These are phyloP conservation scores for Elanoides forficatus DNA, from an alignment of 2,113 vertebrate genomes.

Conservation along the genomic window DNA sequence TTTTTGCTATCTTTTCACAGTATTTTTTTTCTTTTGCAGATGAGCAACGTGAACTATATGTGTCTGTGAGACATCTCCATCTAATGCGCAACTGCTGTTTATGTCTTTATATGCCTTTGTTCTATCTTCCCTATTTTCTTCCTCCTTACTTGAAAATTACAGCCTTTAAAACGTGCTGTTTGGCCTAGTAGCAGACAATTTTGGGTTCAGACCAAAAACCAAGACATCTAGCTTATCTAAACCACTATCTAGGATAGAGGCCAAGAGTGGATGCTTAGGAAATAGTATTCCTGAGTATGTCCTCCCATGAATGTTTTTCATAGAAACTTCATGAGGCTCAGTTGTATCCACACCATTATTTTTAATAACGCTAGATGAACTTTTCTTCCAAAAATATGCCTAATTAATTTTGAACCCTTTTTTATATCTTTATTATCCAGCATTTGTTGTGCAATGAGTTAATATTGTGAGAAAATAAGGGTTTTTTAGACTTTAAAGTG, in stretches of 20 bases:
- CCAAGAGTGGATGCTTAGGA: not conserved
- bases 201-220: not conserved
- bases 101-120: not conserved
- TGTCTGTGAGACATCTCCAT: not conserved
- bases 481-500: not conserved
- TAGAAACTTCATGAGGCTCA: not conserved
- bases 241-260: not conserved
- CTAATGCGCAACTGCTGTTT: not conserved
- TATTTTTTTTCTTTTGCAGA: not conserved
- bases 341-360: not conserved
- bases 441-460: not conserved
- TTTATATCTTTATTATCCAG: not conserved
- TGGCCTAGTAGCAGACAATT: not conserved
- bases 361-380: not conserved
- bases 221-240: not conserved
- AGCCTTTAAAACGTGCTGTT: not conserved
- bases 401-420: not conserved
- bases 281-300: not conserved
- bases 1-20: not conserved
- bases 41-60: not conserved
- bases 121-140: not conserved
- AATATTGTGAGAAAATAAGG: not conserved
- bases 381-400: not conserved
- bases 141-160: not conserved
- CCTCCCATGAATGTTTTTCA: not conserved